Conservation (phyloP, 2,113 vertebrate genomes). For the Fregetta grallaria region DNA sequence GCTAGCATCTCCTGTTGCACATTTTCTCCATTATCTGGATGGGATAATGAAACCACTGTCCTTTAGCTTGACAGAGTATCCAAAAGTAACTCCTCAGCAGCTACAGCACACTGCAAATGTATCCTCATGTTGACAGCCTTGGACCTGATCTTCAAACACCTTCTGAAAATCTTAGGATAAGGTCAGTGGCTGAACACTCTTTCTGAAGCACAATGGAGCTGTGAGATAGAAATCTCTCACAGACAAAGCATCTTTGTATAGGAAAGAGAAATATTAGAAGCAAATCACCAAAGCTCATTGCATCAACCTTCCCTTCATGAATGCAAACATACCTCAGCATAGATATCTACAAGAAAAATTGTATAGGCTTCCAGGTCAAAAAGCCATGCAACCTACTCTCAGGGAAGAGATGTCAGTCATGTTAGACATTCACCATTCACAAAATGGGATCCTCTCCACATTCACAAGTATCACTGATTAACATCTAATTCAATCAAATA, state of each 20-base stretch:
- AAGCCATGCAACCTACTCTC: neutral
- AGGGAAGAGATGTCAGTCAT: neutral
- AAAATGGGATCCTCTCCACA: neutral
- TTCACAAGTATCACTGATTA: neutral
- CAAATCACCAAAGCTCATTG: neutral
- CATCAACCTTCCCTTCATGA: neutral
- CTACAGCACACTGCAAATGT: neutral
- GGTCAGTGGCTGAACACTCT: neutral
- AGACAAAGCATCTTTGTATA: neutral
- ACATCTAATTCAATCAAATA: neutral
- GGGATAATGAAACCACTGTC: neutral
- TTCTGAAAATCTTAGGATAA: neutral
- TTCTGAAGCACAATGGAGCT: neutral
- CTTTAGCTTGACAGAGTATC: neutral
- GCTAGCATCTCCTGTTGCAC: neutral
- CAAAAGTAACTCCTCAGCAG: neutral
- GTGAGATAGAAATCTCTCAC: neutral
- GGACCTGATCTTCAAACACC: neutral
- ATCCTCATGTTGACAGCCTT: neutral
- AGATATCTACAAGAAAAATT: neutral
- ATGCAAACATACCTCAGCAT: neutral
- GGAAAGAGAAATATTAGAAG: neutral
- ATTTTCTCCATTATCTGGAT: neutral
- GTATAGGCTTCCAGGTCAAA: neutral
- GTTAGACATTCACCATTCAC: neutral